Percentiles rank a stretch among this genome's conserved stretches.
phyloP scores from a whole-genome alignment of 2,797 vertebrate genomes.

The Pteronotus mesoamericanus region DNA sequence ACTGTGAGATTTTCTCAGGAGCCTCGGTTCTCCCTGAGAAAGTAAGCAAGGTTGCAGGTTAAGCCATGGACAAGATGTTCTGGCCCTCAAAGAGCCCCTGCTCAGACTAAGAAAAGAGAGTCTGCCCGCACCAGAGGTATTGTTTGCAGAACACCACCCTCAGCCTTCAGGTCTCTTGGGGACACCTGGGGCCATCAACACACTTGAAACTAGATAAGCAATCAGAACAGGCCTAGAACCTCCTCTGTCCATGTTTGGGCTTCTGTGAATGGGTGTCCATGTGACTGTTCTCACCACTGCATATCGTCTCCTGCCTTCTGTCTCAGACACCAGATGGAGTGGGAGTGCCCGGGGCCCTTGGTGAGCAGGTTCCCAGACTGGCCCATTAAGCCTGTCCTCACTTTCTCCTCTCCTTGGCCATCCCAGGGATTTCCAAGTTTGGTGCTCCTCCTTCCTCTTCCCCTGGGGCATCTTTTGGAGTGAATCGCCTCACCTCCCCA shows the following conservation, averaged over 20 bases:
- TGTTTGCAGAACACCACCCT: not conserved
- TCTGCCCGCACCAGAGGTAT: not conserved
- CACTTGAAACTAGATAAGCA: not conserved
- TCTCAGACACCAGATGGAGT: not conserved
- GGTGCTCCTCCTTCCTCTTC: slow-evolving; percentile 5
- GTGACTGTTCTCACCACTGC: accelerated
- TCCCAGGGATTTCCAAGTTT: not conserved
- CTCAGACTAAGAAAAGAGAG: not conserved
- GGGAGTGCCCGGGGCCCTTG: not conserved
- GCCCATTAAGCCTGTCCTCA: accelerated
- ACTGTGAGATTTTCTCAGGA: not conserved
- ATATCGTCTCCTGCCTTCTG: not conserved
- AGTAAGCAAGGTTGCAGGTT: not conserved
- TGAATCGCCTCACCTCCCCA: not conserved
- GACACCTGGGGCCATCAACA: no score
- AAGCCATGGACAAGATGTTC: not conserved
- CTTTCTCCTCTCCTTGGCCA: not conserved
- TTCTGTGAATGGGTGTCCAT: not conserved
- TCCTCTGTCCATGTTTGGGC: not conserved
- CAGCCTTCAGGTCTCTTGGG: not conserved
- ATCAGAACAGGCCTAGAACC: not conserved
- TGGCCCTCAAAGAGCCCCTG: not conserved
- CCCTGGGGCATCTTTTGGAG: not conserved
- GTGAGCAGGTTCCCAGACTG: not conserved
- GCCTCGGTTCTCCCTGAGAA: not conserved